phyloP scores from a whole-genome alignment of 53 echinoderm and acorn worm genomes.

The Astropecten irregularis region DNA sequence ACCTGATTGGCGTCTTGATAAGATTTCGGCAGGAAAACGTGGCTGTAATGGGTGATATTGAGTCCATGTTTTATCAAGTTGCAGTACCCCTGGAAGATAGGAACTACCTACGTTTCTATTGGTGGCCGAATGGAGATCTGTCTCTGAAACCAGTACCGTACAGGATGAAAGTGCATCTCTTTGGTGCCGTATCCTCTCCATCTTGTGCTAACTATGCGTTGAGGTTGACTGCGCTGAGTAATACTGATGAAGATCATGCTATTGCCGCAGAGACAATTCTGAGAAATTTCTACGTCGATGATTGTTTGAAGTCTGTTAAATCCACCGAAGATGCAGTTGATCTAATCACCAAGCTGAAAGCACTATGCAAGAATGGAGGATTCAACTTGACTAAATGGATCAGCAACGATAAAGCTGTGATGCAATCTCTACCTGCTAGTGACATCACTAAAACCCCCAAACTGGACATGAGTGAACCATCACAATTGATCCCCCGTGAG shows the following conservation, averaged over 20 bases:
- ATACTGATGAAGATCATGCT: too few relatives aligned
- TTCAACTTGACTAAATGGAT: conserved; percentile 70
- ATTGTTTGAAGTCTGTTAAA: conserved; percentile 48
- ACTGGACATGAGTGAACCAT: too few relatives aligned
- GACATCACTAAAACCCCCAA: too few relatives aligned
- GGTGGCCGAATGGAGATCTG: conserved; percentile 58
- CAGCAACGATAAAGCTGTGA: conserved; percentile 56
- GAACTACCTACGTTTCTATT: conserved; percentile 64
- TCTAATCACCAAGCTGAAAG: too few relatives aligned
- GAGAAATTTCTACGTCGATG: conserved; percentile 71
- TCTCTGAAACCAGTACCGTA: conserved; percentile 10
- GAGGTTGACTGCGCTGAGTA: too few relatives aligned
- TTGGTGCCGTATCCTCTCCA: conserved; percentile 62
- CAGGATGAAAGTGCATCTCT: conserved; percentile 57
- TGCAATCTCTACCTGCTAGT: conserved; percentile 27
- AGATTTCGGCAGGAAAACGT: conserved; percentile 25
- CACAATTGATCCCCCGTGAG: conserved; percentile 8
- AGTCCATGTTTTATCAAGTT: conserved; percentile 73
- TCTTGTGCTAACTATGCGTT: conserved; percentile 61
- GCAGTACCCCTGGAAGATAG: conserved; percentile 37
- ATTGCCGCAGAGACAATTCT: conserved; percentile 12
- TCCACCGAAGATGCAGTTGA: conserved; percentile 22
- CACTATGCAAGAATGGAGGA: conserved; percentile 57
- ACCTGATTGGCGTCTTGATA: conserved; percentile 26
- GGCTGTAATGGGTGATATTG: conserved; percentile 55